phyloP scores from a whole-genome alignment of 1,140 invertebrate species.

The Antheraea pernyi region DNA sequence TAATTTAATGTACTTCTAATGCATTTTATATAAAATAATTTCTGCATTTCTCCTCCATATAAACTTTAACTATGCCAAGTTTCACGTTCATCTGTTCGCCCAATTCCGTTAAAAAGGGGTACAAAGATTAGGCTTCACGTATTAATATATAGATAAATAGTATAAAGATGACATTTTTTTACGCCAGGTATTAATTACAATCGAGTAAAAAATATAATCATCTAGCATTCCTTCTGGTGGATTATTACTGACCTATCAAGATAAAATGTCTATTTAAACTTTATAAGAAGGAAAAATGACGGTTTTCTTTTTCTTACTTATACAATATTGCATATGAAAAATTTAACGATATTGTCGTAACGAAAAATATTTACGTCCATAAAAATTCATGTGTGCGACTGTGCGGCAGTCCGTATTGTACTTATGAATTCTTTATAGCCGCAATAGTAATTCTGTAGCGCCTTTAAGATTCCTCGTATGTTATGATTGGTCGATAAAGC shows the following conservation, averaged over 20 bases:
- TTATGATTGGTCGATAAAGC: conserved; percentile 4
- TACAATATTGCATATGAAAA: conserved; percentile 21
- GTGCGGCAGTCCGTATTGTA: conserved; percentile 4
- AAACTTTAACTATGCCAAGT: no score
- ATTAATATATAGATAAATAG: no score
- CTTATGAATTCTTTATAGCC: conserved; percentile 8
- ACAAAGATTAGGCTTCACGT: no score
- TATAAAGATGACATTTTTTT: no score
- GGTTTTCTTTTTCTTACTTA: conserved; percentile 20
- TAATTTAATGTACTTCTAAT: no score
- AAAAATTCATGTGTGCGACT: conserved; percentile 25
- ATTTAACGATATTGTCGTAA: conserved; percentile 22
- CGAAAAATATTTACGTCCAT: conserved; percentile 26
- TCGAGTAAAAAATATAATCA: not conserved
- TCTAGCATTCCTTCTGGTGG: not conserved
- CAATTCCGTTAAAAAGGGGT: no score
- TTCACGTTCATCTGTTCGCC: no score
- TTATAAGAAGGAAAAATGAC: conserved; percentile 15
- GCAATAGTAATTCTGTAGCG: conserved; percentile 1
- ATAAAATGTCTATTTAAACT: conserved; percentile 20
- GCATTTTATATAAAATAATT: no score
- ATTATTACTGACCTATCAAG: not conserved
- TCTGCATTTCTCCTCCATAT: no score
- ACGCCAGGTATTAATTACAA: not conserved
- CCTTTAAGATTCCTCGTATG: conserved; percentile 7